Evolutionary conservation across 1,140 invertebrate species (phyloP), one percentile per base, ranked within the genome.

Genomic region (Heliconius himera): DNA sequence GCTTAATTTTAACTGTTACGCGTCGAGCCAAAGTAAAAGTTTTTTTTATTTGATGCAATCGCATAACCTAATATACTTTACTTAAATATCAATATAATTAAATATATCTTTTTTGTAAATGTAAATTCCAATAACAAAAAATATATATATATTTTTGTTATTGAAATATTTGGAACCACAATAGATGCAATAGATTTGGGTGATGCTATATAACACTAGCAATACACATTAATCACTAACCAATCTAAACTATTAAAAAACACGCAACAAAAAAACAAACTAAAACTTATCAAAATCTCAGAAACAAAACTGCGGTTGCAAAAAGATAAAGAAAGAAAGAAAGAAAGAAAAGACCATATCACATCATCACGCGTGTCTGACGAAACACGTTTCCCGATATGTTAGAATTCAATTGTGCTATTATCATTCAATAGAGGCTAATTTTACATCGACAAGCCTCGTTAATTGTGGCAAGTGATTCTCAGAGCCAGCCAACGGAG

Each of bases 391-490:
- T 74, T 74, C 76, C 41, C 73, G 77, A 84, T 76, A 73, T 85
- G 84, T 83, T 80, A 78, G 83, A 83, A 84, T 86, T 86, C 88
- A 85, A 90, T 91, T 91, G 88, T 89, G 84, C 77, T 88, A 83
- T 91, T 92, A 92, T 91, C 90, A 90, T 86, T 89, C 83, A 87
- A 89, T 89, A 89, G 85, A 88, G 87, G 85, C 88, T 89, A 91
- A 92, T 91, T 92, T 88, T 84, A 86, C 87, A 88, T 93, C 91
- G 92, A 94, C 92, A 93, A 94, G 92, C 84, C 88, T 93, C 92
- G 91, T 94, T 94, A 90, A 92, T 89, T 91, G 91, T 89, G 88
- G 87, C 87, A 88, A 91, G 92, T 93, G 92, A 93, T 94, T 93
- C 90, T 90, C 85, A 90, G 87, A 86, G 83, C 81, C 85, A 85